These are phyloP conservation scores for Noturus placidus DNA, from an alignment of 2,113 vertebrate species.

Conservation along the genomic window DNA sequence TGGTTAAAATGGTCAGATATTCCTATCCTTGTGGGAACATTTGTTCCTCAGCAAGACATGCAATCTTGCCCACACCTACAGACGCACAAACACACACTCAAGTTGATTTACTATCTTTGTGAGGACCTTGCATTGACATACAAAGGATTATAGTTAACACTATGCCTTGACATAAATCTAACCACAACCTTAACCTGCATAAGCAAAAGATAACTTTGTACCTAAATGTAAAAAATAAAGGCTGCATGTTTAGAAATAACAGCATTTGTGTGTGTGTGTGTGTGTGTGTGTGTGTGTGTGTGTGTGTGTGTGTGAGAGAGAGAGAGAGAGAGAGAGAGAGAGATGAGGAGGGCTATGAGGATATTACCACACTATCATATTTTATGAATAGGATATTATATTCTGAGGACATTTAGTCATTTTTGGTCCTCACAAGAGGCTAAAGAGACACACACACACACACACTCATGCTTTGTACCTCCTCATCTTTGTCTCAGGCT, in stretches of 20 bases:
- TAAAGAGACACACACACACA: neutral
- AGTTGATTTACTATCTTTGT: neutral
- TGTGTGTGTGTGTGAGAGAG: too few relatives aligned
- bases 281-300: too few relatives aligned
- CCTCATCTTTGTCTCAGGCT: slow-evolving; percentile 50
- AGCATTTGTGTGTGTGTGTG: neutral
- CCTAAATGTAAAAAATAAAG: neutral
- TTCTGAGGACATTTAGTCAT: neutral
- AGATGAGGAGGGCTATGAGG: neutral
- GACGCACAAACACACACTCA: neutral
- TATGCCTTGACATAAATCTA: neutral
- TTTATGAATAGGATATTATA: neutral
- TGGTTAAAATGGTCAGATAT: neutral
- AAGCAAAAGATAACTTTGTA: neutral
- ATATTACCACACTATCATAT: neutral
- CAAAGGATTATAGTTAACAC: neutral
- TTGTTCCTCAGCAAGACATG: neutral
- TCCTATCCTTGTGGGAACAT: neutral
- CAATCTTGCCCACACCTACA: slow-evolving; percentile 5
- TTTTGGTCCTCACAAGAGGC: neutral
- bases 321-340: too few relatives aligned
- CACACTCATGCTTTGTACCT: slow-evolving; percentile 28
- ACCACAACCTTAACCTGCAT: neutral
- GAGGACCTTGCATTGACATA: neutral
- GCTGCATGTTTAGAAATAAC: neutral